Evolutionary conservation across 1,140 invertebrate genomes (phyloP), one percentile per base, ranked within the genome.

Genomic region (Coboldia fuscipes): DNA sequence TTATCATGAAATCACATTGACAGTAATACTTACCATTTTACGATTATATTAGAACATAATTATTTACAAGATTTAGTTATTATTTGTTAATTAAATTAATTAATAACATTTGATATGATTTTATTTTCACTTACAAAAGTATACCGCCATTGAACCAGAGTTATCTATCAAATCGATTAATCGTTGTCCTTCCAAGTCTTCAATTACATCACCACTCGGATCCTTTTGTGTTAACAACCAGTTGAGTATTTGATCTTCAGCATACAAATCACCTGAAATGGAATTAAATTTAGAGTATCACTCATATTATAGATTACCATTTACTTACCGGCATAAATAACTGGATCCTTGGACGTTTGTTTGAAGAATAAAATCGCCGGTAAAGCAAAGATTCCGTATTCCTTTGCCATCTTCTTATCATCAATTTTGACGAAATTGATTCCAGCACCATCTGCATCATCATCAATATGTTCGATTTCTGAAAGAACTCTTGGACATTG

Each of bases 41-140:
- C 23, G 13, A 3, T 8, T 22, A 14, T 18, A 31, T 4, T 12
- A 14, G 16, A 19, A 31, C 16, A 31, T 2, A 18, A 15, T 18
- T 15, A 26, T 26, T 3, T 26, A 35, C 27, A 35, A 6, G 18
- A n/a, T 24, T 34, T 34, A 34, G 18, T 15, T 28, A 17, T 30
- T 20, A 27, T n/a, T 36, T 38, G 29, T 44, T 27, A 27, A n/a
- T 27, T 12, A 27, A 27, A 10, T n/a, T 23, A 27, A 27, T 27
- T n/a, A 27, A 27, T 10, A 27, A 7, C 5, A 23, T 7, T 23
- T n/a, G n/a, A n/a, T n/a, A n/a, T n/a, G n/a, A n/a, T n/a, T n/a
- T n/a, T n/a, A n/a, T n/a, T n/a, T n/a, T n/a, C n/a, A 70, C 79
- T 88, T 72, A 89, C 84, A 92, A 53, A 93, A 92, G 53, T 86